Evolutionary conservation across 2,888 invertebrate species (phyloP).

Genomic region (Nymphalis urticae): DNA sequence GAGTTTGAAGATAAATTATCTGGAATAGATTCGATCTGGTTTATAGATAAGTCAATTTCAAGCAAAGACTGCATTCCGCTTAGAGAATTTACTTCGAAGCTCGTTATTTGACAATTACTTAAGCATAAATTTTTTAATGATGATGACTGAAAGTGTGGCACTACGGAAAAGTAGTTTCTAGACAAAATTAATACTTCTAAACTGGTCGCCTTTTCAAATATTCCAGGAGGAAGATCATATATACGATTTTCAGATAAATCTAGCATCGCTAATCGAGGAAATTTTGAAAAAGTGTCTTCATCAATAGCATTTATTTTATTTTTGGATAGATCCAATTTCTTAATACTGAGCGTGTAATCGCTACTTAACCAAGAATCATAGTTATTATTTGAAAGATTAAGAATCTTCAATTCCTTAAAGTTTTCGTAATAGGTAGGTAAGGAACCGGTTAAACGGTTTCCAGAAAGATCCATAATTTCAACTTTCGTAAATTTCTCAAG

Average conservation of each 20-base stretch:
- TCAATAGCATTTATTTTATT: slow-evolving; percentile 84
- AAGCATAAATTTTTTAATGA: slow-evolving; percentile 82
- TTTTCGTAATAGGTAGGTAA: slow-evolving; percentile 69
- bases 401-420: slow-evolving; percentile 74
- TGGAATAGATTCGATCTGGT: slow-evolving; percentile 84
- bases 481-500: slow-evolving; percentile 77
- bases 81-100: slow-evolving; percentile 76
- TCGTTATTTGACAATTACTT: slow-evolving; percentile 84
- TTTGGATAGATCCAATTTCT: slow-evolving; percentile 83
- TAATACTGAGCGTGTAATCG: slow-evolving; percentile 62
- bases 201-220: slow-evolving; percentile 80
- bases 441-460: slow-evolving; percentile 77
- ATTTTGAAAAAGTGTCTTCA: slow-evolving; percentile 80
- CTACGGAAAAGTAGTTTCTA: slow-evolving; percentile 83
- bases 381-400: slow-evolving; percentile 83
- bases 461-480: slow-evolving; percentile 69
- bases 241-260: slow-evolving; percentile 87
- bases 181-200: slow-evolving; percentile 84
- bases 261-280: slow-evolving; percentile 79
- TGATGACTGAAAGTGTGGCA: slow-evolving; percentile 80
- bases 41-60: slow-evolving; percentile 84
- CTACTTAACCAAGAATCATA: slow-evolving; percentile 63
- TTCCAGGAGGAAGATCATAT: slow-evolving; percentile 75
- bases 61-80: slow-evolving; percentile 80
- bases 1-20: slow-evolving; percentile 80